These are phyloP conservation scores for Trichacis sp. DNA, from an alignment of 2,888 invertebrate species.

Conservation along the genomic window DNA sequence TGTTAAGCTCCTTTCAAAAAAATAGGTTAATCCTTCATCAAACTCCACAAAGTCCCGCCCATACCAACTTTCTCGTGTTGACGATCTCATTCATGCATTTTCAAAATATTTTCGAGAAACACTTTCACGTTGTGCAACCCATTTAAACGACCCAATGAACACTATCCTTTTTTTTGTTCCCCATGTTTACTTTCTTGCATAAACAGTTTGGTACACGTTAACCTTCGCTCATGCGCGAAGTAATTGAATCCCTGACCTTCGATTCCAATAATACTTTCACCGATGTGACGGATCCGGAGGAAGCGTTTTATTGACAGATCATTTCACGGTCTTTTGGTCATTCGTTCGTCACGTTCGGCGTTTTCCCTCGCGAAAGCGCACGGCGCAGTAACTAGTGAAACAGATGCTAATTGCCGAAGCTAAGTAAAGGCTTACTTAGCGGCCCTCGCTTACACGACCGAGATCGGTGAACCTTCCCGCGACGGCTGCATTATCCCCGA, in stretches of 20 bases:
- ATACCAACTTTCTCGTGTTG: no score
- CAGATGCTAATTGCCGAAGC: constrained; percentile 60
- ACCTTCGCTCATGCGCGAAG: constrained; percentile 26
- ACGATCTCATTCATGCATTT: no score
- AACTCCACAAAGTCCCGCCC: no score
- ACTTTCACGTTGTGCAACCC: no score
- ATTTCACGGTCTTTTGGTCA: constrained; percentile 35
- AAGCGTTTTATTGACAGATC: constrained; percentile 40
- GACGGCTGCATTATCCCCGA: constrained; percentile 23
- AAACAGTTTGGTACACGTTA: constrained; percentile 34
- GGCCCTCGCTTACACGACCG: constrained; percentile 29
- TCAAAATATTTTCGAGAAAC: no score
- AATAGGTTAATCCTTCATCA: no score
- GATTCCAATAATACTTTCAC: constrained; percentile 40
- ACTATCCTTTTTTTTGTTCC: neutral
- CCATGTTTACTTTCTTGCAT: constrained; percentile 24
- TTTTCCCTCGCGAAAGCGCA: no score
- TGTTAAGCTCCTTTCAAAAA: no score
- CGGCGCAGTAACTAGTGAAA: constrained; percentile 42
- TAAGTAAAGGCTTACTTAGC: constrained; percentile 63
- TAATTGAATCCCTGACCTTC: constrained; percentile 42
- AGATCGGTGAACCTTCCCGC: constrained; percentile 33
- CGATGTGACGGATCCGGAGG: constrained; percentile 26
- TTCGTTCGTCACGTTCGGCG: constrained; percentile 38
- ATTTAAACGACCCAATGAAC: neutral